Evolutionary conservation across 35 echinoderm and acorn worm genomes (phyloP).

Genomic region (Nesometra sesokonis): DNA sequence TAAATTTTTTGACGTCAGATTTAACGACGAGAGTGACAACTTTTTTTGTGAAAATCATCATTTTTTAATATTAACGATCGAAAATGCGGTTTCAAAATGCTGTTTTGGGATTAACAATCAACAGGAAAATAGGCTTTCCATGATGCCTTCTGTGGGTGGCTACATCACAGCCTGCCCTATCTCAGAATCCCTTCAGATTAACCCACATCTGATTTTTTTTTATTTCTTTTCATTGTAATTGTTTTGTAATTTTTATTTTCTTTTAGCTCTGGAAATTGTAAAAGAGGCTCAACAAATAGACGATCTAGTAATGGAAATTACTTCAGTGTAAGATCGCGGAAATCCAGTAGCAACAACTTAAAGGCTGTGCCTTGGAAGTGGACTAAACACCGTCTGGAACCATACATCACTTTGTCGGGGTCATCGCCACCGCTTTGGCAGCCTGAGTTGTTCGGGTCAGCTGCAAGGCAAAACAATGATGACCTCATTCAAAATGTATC

Average conservation of each 20-base stretch:
- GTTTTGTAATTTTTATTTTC: background rate
- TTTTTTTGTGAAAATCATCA: too few relatives aligned
- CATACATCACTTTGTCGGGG: background rate
- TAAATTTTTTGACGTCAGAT: too few relatives aligned
- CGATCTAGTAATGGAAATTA: background rate
- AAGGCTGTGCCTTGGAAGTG: background rate
- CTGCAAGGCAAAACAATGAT: background rate
- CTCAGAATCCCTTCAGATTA: too few relatives aligned
- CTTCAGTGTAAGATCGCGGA: background rate
- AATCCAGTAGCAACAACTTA: background rate
- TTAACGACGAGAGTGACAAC: too few relatives aligned
- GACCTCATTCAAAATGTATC: background rate
- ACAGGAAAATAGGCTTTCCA: too few relatives aligned
- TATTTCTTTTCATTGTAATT: too few relatives aligned
- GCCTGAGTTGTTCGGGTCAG: background rate
- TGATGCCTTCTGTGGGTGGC: too few relatives aligned
- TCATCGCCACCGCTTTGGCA: background rate
- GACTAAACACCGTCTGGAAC: background rate
- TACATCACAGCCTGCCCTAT: too few relatives aligned
- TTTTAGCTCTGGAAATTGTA: background rate
- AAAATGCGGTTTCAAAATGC: too few relatives aligned
- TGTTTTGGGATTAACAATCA: too few relatives aligned
- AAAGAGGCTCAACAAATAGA: background rate
- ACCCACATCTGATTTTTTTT: too few relatives aligned
- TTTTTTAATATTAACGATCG: too few relatives aligned